These are phyloP conservation scores for Planiliza haematocheilus DNA, from an alignment of 2,113 vertebrate genomes.

Conservation along the genomic window DNA sequence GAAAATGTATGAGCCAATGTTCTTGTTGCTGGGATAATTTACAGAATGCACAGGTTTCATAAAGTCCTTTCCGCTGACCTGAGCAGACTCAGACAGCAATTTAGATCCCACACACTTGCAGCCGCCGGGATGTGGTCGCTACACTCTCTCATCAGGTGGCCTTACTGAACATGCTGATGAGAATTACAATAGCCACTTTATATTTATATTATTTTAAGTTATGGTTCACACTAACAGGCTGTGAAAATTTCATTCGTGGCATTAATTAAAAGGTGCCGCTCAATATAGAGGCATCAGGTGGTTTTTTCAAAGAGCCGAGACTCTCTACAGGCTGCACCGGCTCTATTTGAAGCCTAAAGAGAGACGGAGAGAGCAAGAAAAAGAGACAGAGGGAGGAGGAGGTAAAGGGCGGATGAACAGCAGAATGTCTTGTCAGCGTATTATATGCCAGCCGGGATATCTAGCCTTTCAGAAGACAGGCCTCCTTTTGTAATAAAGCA, in stretches of 20 bases:
- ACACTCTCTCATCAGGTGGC: background rate
- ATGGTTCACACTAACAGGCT: background rate
- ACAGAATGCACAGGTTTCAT: slow-evolving; percentile 9
- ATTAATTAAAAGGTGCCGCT: slow-evolving; percentile 43
- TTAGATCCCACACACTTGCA: background rate
- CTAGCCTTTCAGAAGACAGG: slow-evolving; percentile 78
- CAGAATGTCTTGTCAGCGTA: slow-evolving; percentile 81
- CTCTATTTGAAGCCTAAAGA: slow-evolving; percentile 45
- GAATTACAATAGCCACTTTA: background rate
- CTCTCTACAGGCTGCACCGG: slow-evolving; percentile 30
- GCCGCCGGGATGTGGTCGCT: background rate
- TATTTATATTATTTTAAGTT: background rate
- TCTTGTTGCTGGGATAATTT: background rate
- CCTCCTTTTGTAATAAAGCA: slow-evolving; percentile 88
- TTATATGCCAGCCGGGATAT: slow-evolving; percentile 78
- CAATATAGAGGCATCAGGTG: slow-evolving; percentile 45
- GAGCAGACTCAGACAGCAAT: background rate
- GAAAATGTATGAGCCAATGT: background rate
- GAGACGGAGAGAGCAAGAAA: slow-evolving; percentile 1
- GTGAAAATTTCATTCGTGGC: slow-evolving; percentile 12
- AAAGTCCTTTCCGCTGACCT: background rate
- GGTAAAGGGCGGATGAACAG: slow-evolving; percentile 52
- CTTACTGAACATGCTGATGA: background rate
- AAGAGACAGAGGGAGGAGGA: slow-evolving; percentile 24
- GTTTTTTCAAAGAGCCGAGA: slow-evolving; percentile 23